These are phyloP conservation scores for Sphaeramia orbicularis DNA, from an alignment of 2,797 vertebrate species.

Conservation along the genomic window DNA sequence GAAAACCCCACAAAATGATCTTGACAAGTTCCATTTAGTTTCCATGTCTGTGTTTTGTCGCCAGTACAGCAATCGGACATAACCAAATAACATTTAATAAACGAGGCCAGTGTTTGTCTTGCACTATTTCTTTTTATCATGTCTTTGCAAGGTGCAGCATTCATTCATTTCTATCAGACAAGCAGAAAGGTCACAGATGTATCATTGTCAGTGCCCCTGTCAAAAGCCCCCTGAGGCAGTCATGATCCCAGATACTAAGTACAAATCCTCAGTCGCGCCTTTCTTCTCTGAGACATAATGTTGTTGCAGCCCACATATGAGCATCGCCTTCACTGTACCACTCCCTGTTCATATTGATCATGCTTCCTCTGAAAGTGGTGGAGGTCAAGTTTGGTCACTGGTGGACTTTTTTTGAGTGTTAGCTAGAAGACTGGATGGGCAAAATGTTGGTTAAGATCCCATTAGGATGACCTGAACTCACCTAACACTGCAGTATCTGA, in stretches of 20 bases:
- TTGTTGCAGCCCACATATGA: conserved; percentile 8
- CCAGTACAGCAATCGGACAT: conserved; percentile 20
- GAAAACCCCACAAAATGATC: conserved; percentile 22
- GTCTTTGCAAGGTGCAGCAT: conserved; percentile 20
- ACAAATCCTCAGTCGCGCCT: conserved; percentile 19
- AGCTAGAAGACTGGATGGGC: background rate
- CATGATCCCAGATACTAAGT: conserved; percentile 56
- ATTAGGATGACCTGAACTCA: conserved; percentile 17
- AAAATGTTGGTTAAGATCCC: background rate
- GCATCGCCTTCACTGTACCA: background rate
- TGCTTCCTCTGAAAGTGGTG: background rate
- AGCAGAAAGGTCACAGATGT: conserved; percentile 78
- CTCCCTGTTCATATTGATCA: conserved; percentile 17
- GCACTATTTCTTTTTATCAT: conserved; percentile 50
- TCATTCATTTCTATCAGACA: conserved; percentile 64
- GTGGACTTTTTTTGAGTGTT: conserved; percentile 6
- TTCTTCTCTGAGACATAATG: conserved; percentile 21
- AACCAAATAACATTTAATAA: conserved; percentile 46
- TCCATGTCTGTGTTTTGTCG: conserved; percentile 2
- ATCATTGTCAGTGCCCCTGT: conserved; percentile 65
- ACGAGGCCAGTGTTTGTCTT: conserved; percentile 17
- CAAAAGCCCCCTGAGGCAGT: conserved; percentile 54
- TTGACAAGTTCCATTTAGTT: conserved; percentile 23
- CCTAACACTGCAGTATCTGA: conserved; percentile 8
- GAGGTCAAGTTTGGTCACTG: conserved; percentile 9